phyloP scores from a whole-genome alignment of 2,888 invertebrate genomes.

The Eupithecia subfuscata region DNA sequence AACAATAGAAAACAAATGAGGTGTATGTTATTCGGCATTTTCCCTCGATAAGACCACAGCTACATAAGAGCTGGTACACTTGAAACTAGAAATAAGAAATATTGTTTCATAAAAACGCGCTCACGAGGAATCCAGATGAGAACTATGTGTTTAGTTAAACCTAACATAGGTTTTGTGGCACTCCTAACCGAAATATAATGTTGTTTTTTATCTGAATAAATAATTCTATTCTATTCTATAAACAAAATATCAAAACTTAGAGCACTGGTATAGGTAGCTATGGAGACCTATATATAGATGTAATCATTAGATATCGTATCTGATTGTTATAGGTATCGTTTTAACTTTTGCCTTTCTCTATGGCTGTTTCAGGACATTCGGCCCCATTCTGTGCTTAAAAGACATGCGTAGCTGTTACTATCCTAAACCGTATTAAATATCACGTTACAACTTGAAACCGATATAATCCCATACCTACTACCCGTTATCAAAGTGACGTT shows the following conservation, averaged over 20 bases:
- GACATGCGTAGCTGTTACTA: not conserved
- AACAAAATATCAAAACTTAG: not conserved
- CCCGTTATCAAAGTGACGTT: not conserved
- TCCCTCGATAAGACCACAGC: not conserved
- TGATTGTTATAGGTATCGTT: no score
- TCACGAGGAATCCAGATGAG: not conserved
- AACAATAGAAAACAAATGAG: constrained; percentile 76
- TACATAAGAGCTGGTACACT: constrained; percentile 1
- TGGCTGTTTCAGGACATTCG: not conserved
- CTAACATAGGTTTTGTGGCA: no score
- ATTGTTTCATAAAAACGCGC: not conserved
- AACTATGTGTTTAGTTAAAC: no score
- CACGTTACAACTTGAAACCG: not conserved
- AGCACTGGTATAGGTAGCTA: not conserved
- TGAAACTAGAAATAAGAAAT: not conserved
- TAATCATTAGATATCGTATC: not conserved
- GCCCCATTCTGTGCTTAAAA: not conserved
- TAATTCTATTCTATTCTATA: no score
- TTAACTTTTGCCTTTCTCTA: not conserved
- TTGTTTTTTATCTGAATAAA: no score
- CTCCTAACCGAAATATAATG: no score
- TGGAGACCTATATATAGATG: not conserved
- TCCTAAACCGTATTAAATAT: not conserved
- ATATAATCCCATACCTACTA: not conserved
- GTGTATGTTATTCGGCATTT: constrained; percentile 64